Conservation (phyloP, 2,113 vertebrate species). For the Gulo gulo region DNA sequence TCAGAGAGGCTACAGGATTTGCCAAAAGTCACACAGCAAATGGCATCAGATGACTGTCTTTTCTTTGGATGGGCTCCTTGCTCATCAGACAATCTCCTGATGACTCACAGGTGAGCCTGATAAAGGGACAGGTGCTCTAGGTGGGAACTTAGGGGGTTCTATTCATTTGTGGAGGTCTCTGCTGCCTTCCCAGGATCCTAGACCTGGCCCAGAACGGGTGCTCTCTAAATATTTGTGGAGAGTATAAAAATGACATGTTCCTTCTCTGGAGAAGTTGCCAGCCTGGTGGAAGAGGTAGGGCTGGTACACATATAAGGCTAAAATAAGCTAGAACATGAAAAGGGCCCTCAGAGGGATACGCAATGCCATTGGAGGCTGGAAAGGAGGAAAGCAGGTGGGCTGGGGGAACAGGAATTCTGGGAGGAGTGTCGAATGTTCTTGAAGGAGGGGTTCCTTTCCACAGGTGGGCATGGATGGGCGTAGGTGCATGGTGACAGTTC, state of each 20-base stretch:
- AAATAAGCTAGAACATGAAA: neutral
- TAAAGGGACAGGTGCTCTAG: neutral
- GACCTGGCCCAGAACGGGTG: neutral
- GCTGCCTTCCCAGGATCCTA: neutral
- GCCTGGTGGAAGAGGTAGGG: neutral
- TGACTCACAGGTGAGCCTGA: neutral
- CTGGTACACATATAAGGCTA: neutral
- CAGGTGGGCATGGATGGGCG: too few species aligned
- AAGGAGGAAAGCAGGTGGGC: fast-evolving
- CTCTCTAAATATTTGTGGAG: neutral
- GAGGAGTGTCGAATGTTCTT: neutral
- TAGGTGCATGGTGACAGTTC: neutral
- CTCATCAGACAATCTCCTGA: neutral
- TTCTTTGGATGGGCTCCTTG: neutral
- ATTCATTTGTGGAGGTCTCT: neutral
- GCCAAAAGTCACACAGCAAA: neutral
- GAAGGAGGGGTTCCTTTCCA: neutral
- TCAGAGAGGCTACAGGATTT: neutral
- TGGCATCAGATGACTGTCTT: neutral
- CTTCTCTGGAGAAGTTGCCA: neutral
- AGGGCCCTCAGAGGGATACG: neutral
- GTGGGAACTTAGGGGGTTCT: neutral
- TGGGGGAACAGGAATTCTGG: neutral
- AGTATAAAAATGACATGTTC: neutral
- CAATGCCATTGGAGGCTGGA: neutral